These are phyloP conservation scores for Rhinichthys osculus DNA, from an alignment of 2,797 vertebrate genomes.

Conservation along the genomic window DNA sequence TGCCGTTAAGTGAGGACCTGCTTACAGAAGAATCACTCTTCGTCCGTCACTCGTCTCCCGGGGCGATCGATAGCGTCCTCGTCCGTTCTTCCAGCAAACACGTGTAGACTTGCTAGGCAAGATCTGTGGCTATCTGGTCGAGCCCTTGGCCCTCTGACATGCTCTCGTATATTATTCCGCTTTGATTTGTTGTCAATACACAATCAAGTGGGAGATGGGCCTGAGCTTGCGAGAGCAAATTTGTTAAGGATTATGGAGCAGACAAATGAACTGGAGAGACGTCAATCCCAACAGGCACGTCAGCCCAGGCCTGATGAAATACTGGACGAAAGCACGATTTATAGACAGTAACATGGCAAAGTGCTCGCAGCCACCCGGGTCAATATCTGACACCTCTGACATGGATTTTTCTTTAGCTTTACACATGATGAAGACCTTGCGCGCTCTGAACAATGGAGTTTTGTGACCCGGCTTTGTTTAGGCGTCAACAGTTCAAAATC, in stretches of 20 bases:
- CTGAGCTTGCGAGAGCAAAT: constrained; percentile 68
- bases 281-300: constrained; percentile 79
- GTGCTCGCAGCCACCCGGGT: constrained; percentile 75
- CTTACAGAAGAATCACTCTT: constrained; percentile 38
- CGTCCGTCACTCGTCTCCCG: constrained; percentile 23
- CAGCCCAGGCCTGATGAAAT: constrained; percentile 76
- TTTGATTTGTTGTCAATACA: constrained; percentile 87
- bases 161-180: constrained; percentile 80
- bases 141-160: constrained; percentile 71
- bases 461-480: background rate
- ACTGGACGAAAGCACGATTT: constrained; percentile 75
- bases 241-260: constrained; percentile 82
- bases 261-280: constrained; percentile 80
- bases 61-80: constrained; percentile 77
- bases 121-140: constrained; percentile 54
- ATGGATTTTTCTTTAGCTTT: constrained; percentile 23
- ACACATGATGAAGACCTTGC: constrained; percentile 6
- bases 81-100: constrained; percentile 79
- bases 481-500: background rate
- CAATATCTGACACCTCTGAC: constrained; percentile 72
- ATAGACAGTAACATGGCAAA: constrained; percentile 81
- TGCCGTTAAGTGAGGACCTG: constrained; percentile 48
- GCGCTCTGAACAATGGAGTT: background rate
- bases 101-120: constrained; percentile 74
- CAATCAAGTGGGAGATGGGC: constrained; percentile 77